Base-by-base conservation (phyloP, 1,140 invertebrate genomes). In the Leptoteleia sp. region DNA sequence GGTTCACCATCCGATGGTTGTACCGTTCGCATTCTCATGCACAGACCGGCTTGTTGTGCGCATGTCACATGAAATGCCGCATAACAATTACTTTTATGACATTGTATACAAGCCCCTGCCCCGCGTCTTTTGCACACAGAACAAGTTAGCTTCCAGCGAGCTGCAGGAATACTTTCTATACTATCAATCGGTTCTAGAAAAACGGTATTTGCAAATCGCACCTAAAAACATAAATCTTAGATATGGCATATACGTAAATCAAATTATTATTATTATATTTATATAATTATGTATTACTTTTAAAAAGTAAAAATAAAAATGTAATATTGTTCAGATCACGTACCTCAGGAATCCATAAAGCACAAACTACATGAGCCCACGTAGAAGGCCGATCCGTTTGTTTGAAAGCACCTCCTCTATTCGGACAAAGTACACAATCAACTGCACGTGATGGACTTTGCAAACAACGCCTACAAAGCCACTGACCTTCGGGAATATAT, bases 291-390 rank as follows among this genome's bases (percentile, higher is more conserved):
- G n/a, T n/a, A n/a, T n/a, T n/a, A n/a, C n/a, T n/a, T n/a, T n/a
- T n/a, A n/a, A n/a, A n/a, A n/a, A n/a, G n/a, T n/a, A n/a, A n/a
- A n/a, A n/a, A n/a, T n/a, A n/a, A n/a, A n/a, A n/a, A n/a, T n/a
- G n/a, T n/a, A n/a, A n/a, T n/a, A n/a, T n/a, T n/a, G n/a, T n/a
- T n/a, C n/a, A n/a, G n/a, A n/a, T n/a, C n/a, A n/a, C n/a, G n/a
- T 38, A 42, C 83, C 93, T 99, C 98, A 2, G 98, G 98, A 83
- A 99, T 98, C 98, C 98, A 99, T 3, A 99, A 90, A 1, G 98
- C 98, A 90, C 98, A 99, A 0, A 99, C 96, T 2, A 99, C 98
- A 90, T 99, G 98, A 13, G 97, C 98, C 98, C 98, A 99, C 3
- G 95, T 94, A 0, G 95, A 94, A 8, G 88, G 82, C 88, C 96